A percentile compares a stretch with the other conserved stretches of the same genome.
These are phyloP conservation scores for Apodemus speciosus DNA, from an alignment of 2,113 vertebrate genomes.

Conservation along the genomic window DNA sequence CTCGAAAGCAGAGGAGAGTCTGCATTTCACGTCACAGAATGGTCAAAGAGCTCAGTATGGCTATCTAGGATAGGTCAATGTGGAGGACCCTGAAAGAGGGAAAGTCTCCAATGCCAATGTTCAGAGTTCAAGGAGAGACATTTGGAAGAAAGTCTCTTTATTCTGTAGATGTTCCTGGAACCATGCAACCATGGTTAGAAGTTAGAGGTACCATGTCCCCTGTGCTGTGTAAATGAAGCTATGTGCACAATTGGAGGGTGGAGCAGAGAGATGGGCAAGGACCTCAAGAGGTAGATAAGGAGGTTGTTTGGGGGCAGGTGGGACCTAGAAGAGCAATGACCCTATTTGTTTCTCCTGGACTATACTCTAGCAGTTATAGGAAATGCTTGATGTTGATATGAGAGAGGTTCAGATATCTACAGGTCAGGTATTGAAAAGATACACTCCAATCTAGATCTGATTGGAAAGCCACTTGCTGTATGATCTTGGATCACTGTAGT, in stretches of 20 bases:
- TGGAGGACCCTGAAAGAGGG: accelerated
- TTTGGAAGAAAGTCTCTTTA: no score
- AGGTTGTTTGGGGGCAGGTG: neutral
- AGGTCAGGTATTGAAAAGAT: neutral
- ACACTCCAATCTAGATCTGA: neutral
- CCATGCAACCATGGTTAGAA: neutral
- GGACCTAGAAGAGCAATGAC: accelerated
- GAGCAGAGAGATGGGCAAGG: neutral
- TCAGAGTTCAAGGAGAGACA: no score
- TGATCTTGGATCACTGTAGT: no score
- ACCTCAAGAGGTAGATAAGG: accelerated
- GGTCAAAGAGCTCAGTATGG: neutral
- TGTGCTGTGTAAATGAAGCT: accelerated
- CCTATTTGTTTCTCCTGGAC: neutral
- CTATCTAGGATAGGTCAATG: neutral
- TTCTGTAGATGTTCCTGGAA: neutral
- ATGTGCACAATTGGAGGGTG: accelerated
- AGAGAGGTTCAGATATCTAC: neutral
- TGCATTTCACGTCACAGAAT: no score
- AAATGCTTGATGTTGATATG: neutral
- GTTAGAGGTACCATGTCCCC: accelerated
- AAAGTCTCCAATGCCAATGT: neutral
- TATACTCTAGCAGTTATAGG: accelerated
- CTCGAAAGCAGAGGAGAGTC: neutral
- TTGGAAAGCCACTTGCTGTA: neutral